Base-by-base conservation (phyloP, 2,113 vertebrate species). In the Calidris pygmaea region DNA sequence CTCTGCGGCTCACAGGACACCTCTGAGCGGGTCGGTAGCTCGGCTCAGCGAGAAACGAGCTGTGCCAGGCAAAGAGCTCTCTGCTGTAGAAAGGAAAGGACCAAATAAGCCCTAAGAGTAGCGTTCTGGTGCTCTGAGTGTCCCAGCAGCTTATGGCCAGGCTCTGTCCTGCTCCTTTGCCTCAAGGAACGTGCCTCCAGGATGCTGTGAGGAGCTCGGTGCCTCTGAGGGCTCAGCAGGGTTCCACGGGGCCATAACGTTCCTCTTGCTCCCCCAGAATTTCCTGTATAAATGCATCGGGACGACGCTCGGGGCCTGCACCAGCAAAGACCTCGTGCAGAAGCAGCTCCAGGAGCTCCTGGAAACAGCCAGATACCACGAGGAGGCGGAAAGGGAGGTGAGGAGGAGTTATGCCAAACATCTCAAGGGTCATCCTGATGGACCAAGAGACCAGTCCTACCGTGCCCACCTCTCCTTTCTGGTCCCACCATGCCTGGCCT, bases 301-400 rank as follows among this genome's bases (percentile, higher is more conserved):
- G 39, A 98, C 98, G 19, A 93, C 97, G 3, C 98, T 99, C 7
- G 98, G 98, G 11, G 98, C 98, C 1, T 98, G 98, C 32, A 34
- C 68, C 24, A 98, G 98, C 91, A 98, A 98, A 41, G 99, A 99
- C 8, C 74, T 99, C 47, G 99, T 99, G 65, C 98, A 97, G 85
- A 99, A 98, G 83, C 99, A 98, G 67, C 98, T 99, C n/a, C 99
- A 98, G 93, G 99, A 99, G 93, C 97, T 99, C n/a, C 97, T 99
- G 62, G 97, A 98, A 26, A 96, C 90, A 2, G 98, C 99, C 24
- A 93, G 98, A 37, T 99, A 99, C 97, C 98, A 97, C 24, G 98
- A 99, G 55, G 97, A 98, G 65, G 81, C 97, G 0, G 99, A 99
- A 84, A 97, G 98, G 87, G 98, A 99, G 99, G 99, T 99, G 93